phyloP scores from a whole-genome alignment of 2,888 invertebrate genomes.

The Drosophila kanekoi region DNA sequence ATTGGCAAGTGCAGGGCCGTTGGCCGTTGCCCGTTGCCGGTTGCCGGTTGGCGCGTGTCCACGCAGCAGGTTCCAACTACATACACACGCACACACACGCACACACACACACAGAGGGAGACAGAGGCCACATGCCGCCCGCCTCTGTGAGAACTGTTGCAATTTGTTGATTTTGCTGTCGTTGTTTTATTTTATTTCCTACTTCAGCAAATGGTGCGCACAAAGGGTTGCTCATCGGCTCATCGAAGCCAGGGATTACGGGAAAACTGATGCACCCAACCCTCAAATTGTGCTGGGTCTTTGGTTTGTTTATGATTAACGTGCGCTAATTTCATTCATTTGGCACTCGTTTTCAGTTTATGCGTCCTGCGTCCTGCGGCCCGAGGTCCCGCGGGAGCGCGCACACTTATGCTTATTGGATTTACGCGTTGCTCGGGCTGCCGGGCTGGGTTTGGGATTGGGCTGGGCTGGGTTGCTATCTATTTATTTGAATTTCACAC shows the following conservation, averaged over 20 bases:
- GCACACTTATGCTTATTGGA: conserved; percentile 77
- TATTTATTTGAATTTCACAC: conserved; percentile 65
- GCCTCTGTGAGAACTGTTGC: conserved; percentile 73
- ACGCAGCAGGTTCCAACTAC: conserved; percentile 67
- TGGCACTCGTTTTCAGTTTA: conserved; percentile 52
- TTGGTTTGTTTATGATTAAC: conserved; percentile 80
- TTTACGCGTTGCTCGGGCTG: conserved; percentile 39
- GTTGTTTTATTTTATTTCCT: neutral
- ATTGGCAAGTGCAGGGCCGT: conserved; percentile 73
- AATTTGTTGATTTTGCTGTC: conserved; percentile 57
- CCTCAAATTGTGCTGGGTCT: conserved; percentile 8
- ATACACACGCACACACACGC: neutral
- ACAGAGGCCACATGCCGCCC: neutral
- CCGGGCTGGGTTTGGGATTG: neutral
- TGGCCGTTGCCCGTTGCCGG: conserved; percentile 4
- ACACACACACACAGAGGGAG: neutral
- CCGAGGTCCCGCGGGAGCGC: conserved; percentile 55
- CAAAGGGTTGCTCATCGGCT: conserved; percentile 60
- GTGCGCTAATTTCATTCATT: conserved; percentile 80
- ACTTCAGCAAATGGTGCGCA: conserved; percentile 22
- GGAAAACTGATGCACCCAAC: neutral
- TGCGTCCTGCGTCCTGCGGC: conserved; percentile 1
- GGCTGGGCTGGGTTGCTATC: conserved; percentile 18
- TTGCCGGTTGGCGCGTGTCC: conserved; percentile 52
- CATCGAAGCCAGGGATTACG: conserved; percentile 9